Evolutionary conservation across 1,140 invertebrate species (phyloP).

Genomic region (Eriosoma lanigerum): DNA sequence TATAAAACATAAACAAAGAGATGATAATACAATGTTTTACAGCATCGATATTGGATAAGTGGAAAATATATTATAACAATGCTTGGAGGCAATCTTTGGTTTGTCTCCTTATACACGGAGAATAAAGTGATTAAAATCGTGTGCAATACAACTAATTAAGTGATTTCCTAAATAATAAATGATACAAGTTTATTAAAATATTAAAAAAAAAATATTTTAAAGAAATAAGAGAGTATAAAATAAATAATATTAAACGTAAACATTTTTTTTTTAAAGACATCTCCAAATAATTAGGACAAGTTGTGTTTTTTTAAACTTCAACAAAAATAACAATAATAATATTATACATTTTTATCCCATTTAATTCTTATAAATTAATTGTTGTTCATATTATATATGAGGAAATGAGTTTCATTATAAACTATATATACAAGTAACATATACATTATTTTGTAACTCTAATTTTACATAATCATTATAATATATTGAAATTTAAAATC

Average conservation of each 20-base stretch:
- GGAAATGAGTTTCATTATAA: conserved; percentile 19
- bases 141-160: background rate
- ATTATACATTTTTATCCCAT: conserved; percentile 9
- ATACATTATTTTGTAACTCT: background rate
- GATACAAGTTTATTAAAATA: background rate
- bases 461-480: background rate
- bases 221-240: conserved; percentile 1
- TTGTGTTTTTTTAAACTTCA: conserved; percentile 28
- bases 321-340: conserved; percentile 45
- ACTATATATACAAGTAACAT: background rate
- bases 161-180: conserved; percentile 1
- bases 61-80: conserved; percentile 5
- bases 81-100: conserved; percentile 20
- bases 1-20: background rate
- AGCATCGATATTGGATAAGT: background rate
- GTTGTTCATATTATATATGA: conserved; percentile 8
- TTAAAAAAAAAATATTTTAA: background rate
- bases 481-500: conserved; percentile 14
- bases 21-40: background rate
- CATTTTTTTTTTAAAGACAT: conserved; percentile 16
- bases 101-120: background rate
- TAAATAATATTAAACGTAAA: conserved; percentile 39
- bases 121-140: conserved; percentile 3
- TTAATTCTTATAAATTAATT: background rate
- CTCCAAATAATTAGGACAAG: conserved; percentile 22